Evolutionary conservation across 2,888 invertebrate genomes (phyloP).

Genomic region (Drosophila aldrichi): DNA sequence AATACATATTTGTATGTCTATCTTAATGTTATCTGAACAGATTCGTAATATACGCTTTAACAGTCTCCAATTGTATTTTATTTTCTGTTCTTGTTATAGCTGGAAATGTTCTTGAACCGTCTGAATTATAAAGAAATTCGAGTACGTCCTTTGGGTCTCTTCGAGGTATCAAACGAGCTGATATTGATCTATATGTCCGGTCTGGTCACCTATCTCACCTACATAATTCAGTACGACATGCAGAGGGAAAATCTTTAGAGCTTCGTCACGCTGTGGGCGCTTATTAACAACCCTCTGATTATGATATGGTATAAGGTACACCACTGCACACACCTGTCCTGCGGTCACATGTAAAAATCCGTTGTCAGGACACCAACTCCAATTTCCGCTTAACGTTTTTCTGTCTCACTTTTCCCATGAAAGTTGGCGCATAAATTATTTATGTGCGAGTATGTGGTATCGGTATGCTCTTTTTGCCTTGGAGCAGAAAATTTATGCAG

Average conservation of each 20-base stretch:
- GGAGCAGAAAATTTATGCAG: constrained; percentile 78
- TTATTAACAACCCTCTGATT: constrained; percentile 39
- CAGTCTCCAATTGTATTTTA: too few species aligned
- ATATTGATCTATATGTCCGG: constrained; percentile 65
- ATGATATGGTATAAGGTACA: constrained; percentile 22
- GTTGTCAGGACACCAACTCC: constrained; percentile 65
- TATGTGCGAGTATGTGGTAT: constrained; percentile 8
- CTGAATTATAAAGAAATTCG: constrained; percentile 62
- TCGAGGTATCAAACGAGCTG: constrained; percentile 72
- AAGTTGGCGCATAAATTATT: constrained; percentile 74
- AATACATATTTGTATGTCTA: not conserved
- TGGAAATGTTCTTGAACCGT: constrained; percentile 67
- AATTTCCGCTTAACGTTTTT: constrained; percentile 74
- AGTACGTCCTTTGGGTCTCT: constrained; percentile 62
- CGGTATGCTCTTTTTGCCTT: constrained; percentile 42
- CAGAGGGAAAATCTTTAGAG: constrained; percentile 44
- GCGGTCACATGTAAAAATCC: constrained; percentile 62
- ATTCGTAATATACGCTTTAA: too few species aligned
- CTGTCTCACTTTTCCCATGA: constrained; percentile 69
- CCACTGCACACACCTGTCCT: constrained; percentile 54
- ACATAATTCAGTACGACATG: constrained; percentile 53
- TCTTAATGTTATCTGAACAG: not conserved
- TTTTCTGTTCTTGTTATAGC: constrained; percentile 30
- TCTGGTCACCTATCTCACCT: constrained; percentile 69
- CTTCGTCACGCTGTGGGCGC: constrained; percentile 60